Conservation (phyloP, 64 coral and sea anemone genomes). For the Anthopleura sola region DNA sequence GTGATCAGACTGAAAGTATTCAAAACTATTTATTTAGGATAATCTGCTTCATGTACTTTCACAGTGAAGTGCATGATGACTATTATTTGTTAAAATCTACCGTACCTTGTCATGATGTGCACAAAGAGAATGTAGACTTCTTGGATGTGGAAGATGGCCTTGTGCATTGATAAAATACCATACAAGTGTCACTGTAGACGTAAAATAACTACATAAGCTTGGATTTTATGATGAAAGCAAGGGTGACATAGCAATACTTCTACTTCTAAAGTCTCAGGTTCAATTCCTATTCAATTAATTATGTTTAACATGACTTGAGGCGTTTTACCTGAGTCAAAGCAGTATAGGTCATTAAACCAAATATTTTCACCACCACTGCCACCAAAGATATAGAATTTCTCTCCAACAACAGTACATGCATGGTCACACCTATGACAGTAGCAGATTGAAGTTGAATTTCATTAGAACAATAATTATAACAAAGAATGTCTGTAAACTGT, state of each 20-base stretch:
- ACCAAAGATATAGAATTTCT: constrained; percentile 83
- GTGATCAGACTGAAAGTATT: background rate
- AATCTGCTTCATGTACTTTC: no score
- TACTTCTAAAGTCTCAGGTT: no score
- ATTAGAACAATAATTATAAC: no score
- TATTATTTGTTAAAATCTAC: background rate
- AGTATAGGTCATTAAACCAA: constrained; percentile 81
- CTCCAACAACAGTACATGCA: constrained; percentile 75
- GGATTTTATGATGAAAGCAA: no score
- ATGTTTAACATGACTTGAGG: no score
- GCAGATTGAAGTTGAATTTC: background rate
- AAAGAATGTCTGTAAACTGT: background rate
- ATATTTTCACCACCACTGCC: constrained; percentile 66
- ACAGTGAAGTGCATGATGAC: no score
- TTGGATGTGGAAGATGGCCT: constrained; percentile 62
- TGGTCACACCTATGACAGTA: constrained; percentile 65
- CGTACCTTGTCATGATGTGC: constrained; percentile 83
- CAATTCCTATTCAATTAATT: no score
- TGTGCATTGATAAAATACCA: constrained; percentile 63
- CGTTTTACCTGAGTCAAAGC: constrained; percentile 79
- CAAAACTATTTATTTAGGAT: no score
- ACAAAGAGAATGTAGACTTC: constrained; percentile 76
- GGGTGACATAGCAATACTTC: no score
- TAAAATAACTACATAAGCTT: background rate
- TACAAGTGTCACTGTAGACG: constrained; percentile 64